phyloP scores from a whole-genome alignment of 2,113 vertebrate species.

The Thunnus thynnus region DNA sequence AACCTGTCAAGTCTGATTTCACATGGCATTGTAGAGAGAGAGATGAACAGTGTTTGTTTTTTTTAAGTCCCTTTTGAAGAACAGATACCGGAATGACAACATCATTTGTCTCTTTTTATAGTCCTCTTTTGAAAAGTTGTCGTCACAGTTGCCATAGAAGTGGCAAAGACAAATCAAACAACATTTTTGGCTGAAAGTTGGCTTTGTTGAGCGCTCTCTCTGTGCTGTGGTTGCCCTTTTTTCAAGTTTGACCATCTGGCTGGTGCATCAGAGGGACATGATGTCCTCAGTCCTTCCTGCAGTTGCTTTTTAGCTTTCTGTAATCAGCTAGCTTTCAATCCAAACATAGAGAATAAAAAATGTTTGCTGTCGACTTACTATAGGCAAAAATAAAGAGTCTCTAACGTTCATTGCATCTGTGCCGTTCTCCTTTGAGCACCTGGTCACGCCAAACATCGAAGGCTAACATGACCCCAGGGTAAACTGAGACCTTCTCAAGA shows the following conservation, averaged over 20 bases:
- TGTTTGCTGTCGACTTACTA: slow-evolving; percentile 30
- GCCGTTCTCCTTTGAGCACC: background rate
- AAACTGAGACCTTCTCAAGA: slow-evolving; percentile 19
- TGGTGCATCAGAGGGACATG: slow-evolving; percentile 45
- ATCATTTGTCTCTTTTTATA: slow-evolving; percentile 53
- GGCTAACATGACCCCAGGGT: background rate
- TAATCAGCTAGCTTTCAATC: slow-evolving; percentile 40
- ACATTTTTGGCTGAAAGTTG: slow-evolving; percentile 12
- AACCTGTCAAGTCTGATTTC: slow-evolving; percentile 22
- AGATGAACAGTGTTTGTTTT: slow-evolving; percentile 13
- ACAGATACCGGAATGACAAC: slow-evolving; percentile 20
- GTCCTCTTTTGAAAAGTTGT: slow-evolving; percentile 4
- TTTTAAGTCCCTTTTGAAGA: slow-evolving; percentile 26
- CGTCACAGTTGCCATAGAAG: slow-evolving; percentile 8
- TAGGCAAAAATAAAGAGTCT: background rate
- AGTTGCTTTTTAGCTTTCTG: slow-evolving; percentile 23
- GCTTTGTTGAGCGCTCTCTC: slow-evolving; percentile 18
- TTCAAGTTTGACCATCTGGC: slow-evolving; percentile 45
- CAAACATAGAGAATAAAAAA: slow-evolving; percentile 19
- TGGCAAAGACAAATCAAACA: slow-evolving; percentile 25
- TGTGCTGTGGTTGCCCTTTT: background rate
- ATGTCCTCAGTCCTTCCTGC: slow-evolving; percentile 57
- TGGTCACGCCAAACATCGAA: background rate
- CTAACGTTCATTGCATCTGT: slow-evolving; percentile 29
- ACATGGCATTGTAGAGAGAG: slow-evolving; percentile 10